Evolutionary conservation across 2,888 invertebrate species (phyloP).

Genomic region (Trilocha varians): DNA sequence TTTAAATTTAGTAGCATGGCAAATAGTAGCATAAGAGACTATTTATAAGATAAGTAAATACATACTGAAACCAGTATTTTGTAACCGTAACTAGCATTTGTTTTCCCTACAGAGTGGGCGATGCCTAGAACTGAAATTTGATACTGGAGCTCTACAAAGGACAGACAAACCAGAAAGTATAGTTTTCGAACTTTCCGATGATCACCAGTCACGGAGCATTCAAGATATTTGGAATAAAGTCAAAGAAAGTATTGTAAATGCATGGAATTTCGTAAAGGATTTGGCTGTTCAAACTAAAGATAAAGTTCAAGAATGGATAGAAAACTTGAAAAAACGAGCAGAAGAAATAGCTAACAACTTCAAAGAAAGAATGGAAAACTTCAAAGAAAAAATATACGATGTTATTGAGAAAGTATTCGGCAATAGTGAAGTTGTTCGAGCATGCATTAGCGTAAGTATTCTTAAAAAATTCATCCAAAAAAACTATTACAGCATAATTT

Average conservation of each 20-base stretch:
- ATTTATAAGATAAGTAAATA: too few relatives aligned
- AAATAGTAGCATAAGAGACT: too few relatives aligned
- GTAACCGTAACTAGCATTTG: too few relatives aligned
- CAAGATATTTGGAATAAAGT: constrained; percentile 27
- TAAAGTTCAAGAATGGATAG: constrained; percentile 23
- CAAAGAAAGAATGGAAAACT: constrained; percentile 17
- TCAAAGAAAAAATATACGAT: constrained; percentile 19
- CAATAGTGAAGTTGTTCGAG: constrained; percentile 21
- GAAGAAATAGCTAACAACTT: constrained; percentile 17
- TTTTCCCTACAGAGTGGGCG: neutral
- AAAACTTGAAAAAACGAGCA: constrained; percentile 25
- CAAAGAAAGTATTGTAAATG: constrained; percentile 23
- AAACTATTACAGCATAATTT: neutral
- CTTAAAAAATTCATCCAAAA: neutral
- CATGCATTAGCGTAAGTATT: constrained; percentile 31
- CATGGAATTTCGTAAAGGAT: constrained; percentile 30
- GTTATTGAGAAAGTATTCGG: constrained; percentile 21
- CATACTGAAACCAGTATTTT: too few relatives aligned
- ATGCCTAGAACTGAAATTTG: neutral
- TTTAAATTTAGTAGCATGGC: too few relatives aligned
- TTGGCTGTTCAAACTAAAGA: constrained; percentile 24
- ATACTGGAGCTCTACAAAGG: neutral
- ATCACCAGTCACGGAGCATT: constrained; percentile 12
- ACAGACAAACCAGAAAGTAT: neutral
- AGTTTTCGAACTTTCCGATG: neutral